Evolutionary conservation across 2,113 vertebrate species (phyloP).

Genomic region (Percopsis transmontana): DNA sequence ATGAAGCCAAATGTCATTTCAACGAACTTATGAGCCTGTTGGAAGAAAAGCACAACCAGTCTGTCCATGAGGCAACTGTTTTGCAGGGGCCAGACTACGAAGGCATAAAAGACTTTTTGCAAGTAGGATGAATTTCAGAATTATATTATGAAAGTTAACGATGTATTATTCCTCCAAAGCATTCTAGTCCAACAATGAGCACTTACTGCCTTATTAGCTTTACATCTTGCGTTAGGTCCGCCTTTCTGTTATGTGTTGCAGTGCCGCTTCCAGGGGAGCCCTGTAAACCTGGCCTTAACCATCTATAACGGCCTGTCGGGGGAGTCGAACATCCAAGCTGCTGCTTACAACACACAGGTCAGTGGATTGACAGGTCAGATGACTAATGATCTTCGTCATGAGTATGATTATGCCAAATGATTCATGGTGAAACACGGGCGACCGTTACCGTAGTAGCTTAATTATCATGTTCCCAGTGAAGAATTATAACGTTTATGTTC

Average conservation of each 20-base stretch:
- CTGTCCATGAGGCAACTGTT: conserved; percentile 84
- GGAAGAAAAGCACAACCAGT: conserved; percentile 85
- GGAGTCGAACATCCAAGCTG: conserved; percentile 85
- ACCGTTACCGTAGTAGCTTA: too few species aligned
- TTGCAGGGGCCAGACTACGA: conserved; percentile 88
- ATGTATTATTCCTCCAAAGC: too few species aligned
- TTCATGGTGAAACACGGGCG: too few species aligned
- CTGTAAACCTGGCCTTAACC: conserved; percentile 85
- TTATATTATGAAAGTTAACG: background rate
- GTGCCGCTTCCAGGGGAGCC: conserved; percentile 80
- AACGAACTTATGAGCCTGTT: conserved; percentile 82
- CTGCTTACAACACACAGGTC: conserved; percentile 66
- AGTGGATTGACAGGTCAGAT: background rate
- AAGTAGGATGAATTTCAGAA: conserved; percentile 72
- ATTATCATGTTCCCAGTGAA: too few species aligned
- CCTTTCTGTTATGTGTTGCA: background rate
- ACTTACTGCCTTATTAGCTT: too few species aligned
- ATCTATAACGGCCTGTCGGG: conserved; percentile 84
- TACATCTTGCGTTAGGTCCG: background rate
- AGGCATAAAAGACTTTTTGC: conserved; percentile 84
- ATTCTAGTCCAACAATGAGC: too few species aligned
- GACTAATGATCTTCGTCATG: too few species aligned
- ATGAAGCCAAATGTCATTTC: conserved; percentile 81
- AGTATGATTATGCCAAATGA: too few species aligned
- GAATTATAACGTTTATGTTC: too few species aligned